A percentile compares a stretch with the other conserved stretches of the same genome.
Evolutionary conservation across 1,140 invertebrate genomes (phyloP).

Genomic region (Drosophila arizonae): DNA sequence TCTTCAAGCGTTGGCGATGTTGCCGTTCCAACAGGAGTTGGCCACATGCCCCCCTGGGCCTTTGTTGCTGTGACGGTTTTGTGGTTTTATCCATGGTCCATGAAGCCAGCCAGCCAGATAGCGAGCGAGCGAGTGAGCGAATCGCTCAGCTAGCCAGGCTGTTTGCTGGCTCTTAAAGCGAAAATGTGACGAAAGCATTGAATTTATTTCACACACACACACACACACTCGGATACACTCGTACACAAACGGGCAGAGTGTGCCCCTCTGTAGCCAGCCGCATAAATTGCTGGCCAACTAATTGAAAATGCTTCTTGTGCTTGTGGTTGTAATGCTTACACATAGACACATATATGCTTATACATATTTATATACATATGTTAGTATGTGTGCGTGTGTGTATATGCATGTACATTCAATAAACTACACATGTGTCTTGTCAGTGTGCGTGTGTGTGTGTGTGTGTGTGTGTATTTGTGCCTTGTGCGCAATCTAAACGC

Average conservation of each 20-base stretch:
- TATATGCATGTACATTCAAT: constrained; percentile 46
- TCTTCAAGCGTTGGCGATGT: not conserved
- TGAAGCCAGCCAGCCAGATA: constrained; percentile 7
- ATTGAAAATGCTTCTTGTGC: constrained; percentile 72
- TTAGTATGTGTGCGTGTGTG: constrained; percentile 1
- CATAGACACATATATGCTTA: constrained; percentile 13
- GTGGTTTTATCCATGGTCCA: constrained; percentile 64
- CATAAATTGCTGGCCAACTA: constrained; percentile 77
- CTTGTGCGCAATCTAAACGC: constrained; percentile 70
- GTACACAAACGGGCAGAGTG: not conserved
- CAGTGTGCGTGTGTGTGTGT: constrained; percentile 21
- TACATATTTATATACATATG: constrained; percentile 4
- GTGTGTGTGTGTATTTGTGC: constrained; percentile 35
- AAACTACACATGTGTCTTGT: constrained; percentile 42
- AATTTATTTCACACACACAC: constrained; percentile 55
- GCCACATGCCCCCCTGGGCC: constrained; percentile 44
- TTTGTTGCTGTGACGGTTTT: constrained; percentile 67
- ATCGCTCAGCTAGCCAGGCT: not conserved
- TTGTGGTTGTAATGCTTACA: constrained; percentile 42
- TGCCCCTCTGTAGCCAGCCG: constrained; percentile 38
- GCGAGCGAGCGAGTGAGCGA: not conserved
- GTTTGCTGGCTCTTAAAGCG: constrained; percentile 47
- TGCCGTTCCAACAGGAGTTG: constrained; percentile 11
- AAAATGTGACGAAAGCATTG: constrained; percentile 72
- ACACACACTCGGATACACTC: not conserved